phyloP scores from a whole-genome alignment of 2,888 invertebrate species.

The Sinodicranocentrus sp. region DNA sequence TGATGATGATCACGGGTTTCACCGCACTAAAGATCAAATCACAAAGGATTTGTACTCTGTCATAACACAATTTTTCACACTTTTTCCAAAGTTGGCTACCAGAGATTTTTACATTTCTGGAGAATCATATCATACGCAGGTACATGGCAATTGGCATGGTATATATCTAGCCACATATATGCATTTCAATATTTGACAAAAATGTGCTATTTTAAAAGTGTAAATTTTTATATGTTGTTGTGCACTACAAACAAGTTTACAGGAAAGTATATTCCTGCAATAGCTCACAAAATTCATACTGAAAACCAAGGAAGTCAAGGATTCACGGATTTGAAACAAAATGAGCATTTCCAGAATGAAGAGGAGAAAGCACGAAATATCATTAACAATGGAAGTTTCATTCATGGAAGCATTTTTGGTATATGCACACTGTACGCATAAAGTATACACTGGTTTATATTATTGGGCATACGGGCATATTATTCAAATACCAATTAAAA shows the following conservation, averaged over 20 bases:
- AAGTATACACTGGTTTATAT: too few relatives aligned
- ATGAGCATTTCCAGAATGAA: slow-evolving; percentile 82
- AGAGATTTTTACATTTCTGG: slow-evolving; percentile 93
- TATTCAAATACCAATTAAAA: too few relatives aligned
- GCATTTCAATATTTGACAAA: too few relatives aligned
- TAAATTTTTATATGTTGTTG: too few relatives aligned
- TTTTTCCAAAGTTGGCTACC: slow-evolving; percentile 87
- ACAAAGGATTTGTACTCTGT: slow-evolving; percentile 88
- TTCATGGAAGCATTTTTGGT: slow-evolving; percentile 85
- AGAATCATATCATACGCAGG: too few relatives aligned
- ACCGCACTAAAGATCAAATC: slow-evolving; percentile 88
- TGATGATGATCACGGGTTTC: slow-evolving; percentile 86
- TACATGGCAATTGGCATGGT: too few relatives aligned
- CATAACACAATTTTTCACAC: slow-evolving; percentile 88
- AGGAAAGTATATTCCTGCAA: slow-evolving; percentile 85
- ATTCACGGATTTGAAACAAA: slow-evolving; percentile 84
- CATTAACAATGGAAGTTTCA: slow-evolving; percentile 84
- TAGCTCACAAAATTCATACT: slow-evolving; percentile 84
- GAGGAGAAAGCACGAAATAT: slow-evolving; percentile 83
- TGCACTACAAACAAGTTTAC: too few relatives aligned
- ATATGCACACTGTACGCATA: too few relatives aligned
- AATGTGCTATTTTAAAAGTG: too few relatives aligned
- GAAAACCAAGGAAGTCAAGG: slow-evolving; percentile 83
- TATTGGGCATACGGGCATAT: too few relatives aligned
- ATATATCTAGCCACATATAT: too few relatives aligned